Conservation (phyloP, 2,113 vertebrate species). For the Pterocles burchelli region DNA sequence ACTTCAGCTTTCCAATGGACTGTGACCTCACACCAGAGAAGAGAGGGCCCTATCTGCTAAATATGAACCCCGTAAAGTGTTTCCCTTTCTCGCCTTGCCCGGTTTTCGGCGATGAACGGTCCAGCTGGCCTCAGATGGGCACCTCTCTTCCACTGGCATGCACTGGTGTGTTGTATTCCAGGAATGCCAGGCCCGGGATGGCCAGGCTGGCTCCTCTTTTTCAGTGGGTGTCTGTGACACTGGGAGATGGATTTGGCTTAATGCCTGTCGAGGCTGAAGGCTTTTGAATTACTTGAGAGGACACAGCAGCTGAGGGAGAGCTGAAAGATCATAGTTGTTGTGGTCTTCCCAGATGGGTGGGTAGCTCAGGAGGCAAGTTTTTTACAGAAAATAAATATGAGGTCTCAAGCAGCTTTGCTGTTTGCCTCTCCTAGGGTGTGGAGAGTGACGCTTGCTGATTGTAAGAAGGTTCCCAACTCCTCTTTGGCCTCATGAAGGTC, state of each 20-base stretch:
- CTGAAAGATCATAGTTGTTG: background rate
- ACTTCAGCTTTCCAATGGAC: background rate
- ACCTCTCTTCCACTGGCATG: background rate
- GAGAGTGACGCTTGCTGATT: background rate
- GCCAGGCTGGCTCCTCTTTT: background rate
- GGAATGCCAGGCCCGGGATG: rapidly evolving
- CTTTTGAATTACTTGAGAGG: background rate
- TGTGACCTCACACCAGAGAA: background rate
- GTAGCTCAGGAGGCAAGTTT: background rate
- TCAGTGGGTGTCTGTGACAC: background rate
- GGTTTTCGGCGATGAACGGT: background rate
- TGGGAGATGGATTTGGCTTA: background rate
- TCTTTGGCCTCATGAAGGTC: background rate
- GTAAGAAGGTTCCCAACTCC: background rate
- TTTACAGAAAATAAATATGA: background rate
- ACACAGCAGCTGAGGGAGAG: background rate
- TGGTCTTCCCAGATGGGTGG: background rate
- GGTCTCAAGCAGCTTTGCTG: background rate
- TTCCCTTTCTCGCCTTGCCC: background rate
- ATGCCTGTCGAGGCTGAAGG: background rate
- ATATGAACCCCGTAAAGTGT: background rate
- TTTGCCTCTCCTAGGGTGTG: background rate
- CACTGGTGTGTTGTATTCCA: rapidly evolving
- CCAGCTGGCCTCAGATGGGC: background rate
- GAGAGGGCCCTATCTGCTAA: background rate